Conservation (phyloP, 2,113 vertebrate genomes). For the Nothoprocta perdicaria region DNA sequence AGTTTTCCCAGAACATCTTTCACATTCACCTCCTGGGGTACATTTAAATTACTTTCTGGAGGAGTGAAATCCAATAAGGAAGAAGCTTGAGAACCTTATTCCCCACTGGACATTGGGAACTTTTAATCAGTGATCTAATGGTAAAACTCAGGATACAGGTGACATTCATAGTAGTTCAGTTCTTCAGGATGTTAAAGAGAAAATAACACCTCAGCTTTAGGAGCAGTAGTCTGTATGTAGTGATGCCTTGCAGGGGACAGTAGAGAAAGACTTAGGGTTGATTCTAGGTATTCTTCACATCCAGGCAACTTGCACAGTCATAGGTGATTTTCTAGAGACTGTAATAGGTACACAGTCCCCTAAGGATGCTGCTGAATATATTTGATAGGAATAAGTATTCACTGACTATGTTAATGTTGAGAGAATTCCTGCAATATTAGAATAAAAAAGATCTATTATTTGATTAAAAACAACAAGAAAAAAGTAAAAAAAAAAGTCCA, state of each 20-base stretch:
- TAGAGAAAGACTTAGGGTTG: accelerated
- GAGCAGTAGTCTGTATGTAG: neutral
- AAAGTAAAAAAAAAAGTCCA: neutral
- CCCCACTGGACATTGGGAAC: accelerated
- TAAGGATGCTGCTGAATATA: neutral
- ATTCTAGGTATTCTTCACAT: neutral
- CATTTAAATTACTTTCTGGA: neutral
- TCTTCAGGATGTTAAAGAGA: neutral
- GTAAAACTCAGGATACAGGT: neutral
- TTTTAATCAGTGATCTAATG: neutral
- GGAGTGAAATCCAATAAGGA: accelerated
- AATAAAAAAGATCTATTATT: neutral
- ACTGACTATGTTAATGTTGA: slow-evolving; percentile 16
- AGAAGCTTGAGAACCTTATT: accelerated
- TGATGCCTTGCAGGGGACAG: accelerated
- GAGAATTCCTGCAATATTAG: neutral
- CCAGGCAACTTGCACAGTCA: accelerated
- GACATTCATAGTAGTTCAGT: neutral
- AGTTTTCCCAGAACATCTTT: neutral
- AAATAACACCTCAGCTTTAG: neutral
- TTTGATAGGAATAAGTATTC: neutral
- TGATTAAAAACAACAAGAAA: neutral
- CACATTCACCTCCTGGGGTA: neutral
- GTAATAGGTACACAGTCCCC: accelerated
- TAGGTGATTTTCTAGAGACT: neutral